These are phyloP conservation scores for Drosophila melanica DNA, from an alignment of 1,140 invertebrate genomes.

Conservation along the genomic window DNA sequence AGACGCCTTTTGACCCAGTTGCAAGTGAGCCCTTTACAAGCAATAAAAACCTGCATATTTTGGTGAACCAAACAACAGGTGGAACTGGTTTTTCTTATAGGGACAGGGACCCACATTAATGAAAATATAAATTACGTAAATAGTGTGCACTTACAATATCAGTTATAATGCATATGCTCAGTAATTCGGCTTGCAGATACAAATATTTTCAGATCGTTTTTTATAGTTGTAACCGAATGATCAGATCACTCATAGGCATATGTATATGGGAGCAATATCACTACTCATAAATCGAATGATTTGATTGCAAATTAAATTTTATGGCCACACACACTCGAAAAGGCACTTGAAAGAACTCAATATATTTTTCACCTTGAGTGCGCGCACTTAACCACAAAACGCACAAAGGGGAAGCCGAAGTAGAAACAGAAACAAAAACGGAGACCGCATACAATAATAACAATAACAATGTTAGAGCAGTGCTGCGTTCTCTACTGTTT, in stretches of 20 bases:
- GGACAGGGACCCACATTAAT: background rate
- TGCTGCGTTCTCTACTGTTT: constrained; percentile 19
- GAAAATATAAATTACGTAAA: constrained; percentile 12
- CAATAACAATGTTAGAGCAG: constrained; percentile 61
- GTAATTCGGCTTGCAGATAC: constrained; percentile 9
- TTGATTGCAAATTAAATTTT: constrained; percentile 69
- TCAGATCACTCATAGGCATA: constrained; percentile 15
- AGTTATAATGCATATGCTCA: constrained; percentile 4
- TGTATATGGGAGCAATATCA: constrained; percentile 29
- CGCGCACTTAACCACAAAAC: constrained; percentile 73
- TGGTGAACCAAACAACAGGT: constrained; percentile 34
- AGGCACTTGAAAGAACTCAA: constrained; percentile 74
- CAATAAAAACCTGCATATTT: constrained; percentile 40
- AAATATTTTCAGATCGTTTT: constrained; percentile 1
- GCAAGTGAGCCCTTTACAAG: constrained; percentile 54
- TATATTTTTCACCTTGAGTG: constrained; percentile 77
- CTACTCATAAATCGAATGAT: constrained; percentile 50
- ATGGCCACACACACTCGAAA: constrained; percentile 48
- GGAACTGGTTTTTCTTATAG: constrained; percentile 41
- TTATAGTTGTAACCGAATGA: constrained; percentile 24
- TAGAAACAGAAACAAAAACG: constrained; percentile 52
- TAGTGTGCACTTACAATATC: constrained; percentile 24
- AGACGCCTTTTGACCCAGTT: constrained; percentile 61
- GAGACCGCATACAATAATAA: constrained; percentile 59
- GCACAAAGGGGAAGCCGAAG: constrained; percentile 34